These are phyloP conservation scores for Ridgeia piscesae DNA, from an alignment of 1,140 invertebrate species.

Conservation along the genomic window DNA sequence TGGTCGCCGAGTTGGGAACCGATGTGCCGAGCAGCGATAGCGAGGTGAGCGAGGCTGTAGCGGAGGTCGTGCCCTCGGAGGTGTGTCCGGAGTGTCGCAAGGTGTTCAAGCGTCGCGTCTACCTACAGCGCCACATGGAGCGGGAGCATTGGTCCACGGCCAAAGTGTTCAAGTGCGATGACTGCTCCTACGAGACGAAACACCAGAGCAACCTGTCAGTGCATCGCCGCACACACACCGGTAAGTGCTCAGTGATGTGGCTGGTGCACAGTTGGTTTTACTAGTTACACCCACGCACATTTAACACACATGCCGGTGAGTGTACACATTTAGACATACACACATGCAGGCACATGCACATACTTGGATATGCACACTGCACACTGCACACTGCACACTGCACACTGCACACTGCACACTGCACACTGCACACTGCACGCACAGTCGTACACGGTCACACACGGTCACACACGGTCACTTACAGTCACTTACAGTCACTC, in stretches of 20 bases:
- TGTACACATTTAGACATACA: background rate
- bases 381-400: no score
- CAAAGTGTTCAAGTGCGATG: constrained; percentile 56
- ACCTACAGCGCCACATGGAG: constrained; percentile 52
- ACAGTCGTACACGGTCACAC: no score
- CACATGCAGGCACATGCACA: no score
- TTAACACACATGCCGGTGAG: background rate
- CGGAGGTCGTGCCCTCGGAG: background rate
- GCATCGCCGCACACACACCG: constrained; percentile 54
- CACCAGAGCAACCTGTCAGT: constrained; percentile 57
- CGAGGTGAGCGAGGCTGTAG: background rate
- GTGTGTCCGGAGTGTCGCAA: constrained; percentile 30
- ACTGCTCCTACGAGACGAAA: constrained; percentile 55
- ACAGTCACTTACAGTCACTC: no score
- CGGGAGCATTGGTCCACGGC: constrained; percentile 42
- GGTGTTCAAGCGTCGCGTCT: constrained; percentile 42
- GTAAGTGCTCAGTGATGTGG: no score
- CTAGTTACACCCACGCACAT: background rate
- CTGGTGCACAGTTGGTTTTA: no score
- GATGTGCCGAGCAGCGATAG: background rate
- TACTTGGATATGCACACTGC: no score
- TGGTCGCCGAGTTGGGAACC: background rate
- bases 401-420: no score
- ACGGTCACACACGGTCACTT: no score
- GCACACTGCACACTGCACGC: no score